A percentile compares a stretch with the other conserved stretches of the same genome.
Evolutionary conservation across 37 sponge, comb jelly and placozoan species (phyloP).

Genomic region (Tethya wilhelma): DNA sequence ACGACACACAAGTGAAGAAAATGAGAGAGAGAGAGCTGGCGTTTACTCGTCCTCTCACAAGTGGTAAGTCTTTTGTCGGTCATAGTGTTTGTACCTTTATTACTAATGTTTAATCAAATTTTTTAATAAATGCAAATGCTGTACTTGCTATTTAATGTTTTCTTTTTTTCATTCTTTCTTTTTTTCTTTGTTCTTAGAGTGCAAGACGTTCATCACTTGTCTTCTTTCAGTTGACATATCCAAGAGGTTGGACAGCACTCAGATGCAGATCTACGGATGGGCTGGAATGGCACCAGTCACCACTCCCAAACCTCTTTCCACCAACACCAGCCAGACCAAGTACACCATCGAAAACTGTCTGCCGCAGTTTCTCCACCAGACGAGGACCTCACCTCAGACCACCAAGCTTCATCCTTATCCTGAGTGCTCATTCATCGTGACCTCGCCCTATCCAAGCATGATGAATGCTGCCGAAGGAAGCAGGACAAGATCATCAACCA

Average conservation of each 20-base stretch:
- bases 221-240: conserved; percentile 19
- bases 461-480: too few species aligned
- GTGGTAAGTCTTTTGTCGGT: conserved; percentile 13
- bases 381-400: too few species aligned
- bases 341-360: conserved; percentile 55
- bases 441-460: too few species aligned
- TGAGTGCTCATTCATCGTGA: too few species aligned
- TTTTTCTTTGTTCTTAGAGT: conserved; percentile 12
- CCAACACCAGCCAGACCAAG: conserved; percentile 15
- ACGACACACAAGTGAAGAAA: conserved; percentile 66
- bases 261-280: conserved; percentile 38
- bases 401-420: too few species aligned
- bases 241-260: background rate
- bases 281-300: conserved; percentile 8
- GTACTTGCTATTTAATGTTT: background rate
- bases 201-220: conserved; percentile 21
- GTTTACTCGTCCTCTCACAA: conserved; percentile 44
- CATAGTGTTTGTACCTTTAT: background rate
- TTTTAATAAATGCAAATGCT: background rate
- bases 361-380: conserved; percentile 6
- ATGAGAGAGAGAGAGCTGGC: conserved; percentile 33
- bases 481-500: too few species aligned
- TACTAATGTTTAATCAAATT: background rate
- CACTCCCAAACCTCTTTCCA: conserved; percentile 1
- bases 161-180: background rate